Evolutionary conservation across 2,888 invertebrate genomes (phyloP).

Genomic region (Noctua comes): DNA sequence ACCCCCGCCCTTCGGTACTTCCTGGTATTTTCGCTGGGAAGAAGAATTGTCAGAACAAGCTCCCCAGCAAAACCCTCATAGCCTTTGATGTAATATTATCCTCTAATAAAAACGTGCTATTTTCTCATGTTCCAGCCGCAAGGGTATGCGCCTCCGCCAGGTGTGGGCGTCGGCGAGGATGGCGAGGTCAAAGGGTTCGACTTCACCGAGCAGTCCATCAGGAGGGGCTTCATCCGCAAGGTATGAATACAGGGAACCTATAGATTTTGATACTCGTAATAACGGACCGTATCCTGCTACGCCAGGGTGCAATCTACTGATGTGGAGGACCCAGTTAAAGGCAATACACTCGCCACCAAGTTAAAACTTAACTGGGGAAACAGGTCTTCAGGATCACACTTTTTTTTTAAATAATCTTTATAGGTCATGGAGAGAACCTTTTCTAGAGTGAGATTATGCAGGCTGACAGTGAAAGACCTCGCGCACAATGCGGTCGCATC

Average conservation of each 20-base stretch:
- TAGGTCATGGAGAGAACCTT: background rate
- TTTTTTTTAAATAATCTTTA: background rate
- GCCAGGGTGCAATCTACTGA: background rate
- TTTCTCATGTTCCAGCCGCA: constrained; percentile 71
- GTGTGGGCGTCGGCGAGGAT: constrained; percentile 90
- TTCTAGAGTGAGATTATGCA: background rate
- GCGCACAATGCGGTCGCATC: background rate
- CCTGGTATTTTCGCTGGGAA: no score
- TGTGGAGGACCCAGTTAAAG: background rate
- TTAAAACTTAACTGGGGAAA: background rate
- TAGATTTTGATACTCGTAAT: background rate
- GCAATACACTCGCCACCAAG: no score
- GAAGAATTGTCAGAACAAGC: no score
- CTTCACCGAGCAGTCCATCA: constrained; percentile 93
- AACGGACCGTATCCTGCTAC: background rate
- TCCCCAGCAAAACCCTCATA: no score
- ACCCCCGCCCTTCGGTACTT: no score
- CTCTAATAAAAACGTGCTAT: background rate
- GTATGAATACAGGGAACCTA: constrained; percentile 67
- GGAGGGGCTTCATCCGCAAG: constrained; percentile 94
- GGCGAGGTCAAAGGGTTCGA: constrained; percentile 92
- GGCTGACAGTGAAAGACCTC: no score
- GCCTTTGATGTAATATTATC: background rate
- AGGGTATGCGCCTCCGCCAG: constrained; percentile 77
- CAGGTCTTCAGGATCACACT: background rate